These are phyloP conservation scores for Elmis aenea DNA, from an alignment of 2,888 invertebrate genomes.

Conservation along the genomic window DNA sequence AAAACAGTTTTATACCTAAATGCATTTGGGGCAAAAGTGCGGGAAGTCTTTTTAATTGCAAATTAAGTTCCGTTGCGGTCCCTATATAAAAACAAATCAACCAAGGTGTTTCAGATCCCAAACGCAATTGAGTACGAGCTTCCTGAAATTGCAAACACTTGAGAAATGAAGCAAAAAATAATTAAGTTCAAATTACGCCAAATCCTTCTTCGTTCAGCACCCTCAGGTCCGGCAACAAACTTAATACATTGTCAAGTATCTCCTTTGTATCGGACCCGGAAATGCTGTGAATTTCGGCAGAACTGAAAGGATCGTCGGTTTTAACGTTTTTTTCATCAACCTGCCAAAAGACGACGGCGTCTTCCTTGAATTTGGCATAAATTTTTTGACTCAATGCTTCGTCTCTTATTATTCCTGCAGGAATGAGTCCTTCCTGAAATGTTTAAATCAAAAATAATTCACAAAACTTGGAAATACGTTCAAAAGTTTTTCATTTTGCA, in stretches of 20 bases:
- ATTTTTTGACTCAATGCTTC: slow-evolving; percentile 48
- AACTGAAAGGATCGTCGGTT: slow-evolving; percentile 19
- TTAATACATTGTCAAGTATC: slow-evolving; percentile 54
- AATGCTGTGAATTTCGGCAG: slow-evolving; percentile 30
- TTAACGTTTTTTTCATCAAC: slow-evolving; percentile 26
- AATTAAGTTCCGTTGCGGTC: slow-evolving; percentile 48
- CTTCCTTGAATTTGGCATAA: slow-evolving; percentile 33
- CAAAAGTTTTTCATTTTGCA: too few relatives aligned
- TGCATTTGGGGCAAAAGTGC: slow-evolving; percentile 52
- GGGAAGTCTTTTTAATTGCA: slow-evolving; percentile 59
- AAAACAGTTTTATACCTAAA: slow-evolving; percentile 47
- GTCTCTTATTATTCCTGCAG: slow-evolving; percentile 49
- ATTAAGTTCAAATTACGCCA: slow-evolving; percentile 55
- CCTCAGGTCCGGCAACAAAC: slow-evolving; percentile 57
- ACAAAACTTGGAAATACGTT: too few relatives aligned
- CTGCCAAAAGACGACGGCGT: slow-evolving; percentile 42
- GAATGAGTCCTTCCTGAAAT: slow-evolving; percentile 48
- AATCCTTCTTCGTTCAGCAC: slow-evolving; percentile 55
- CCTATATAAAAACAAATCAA: slow-evolving; percentile 54
- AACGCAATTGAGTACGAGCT: slow-evolving; percentile 34
- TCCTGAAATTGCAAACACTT: slow-evolving; percentile 34
- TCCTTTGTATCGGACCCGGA: slow-evolving; percentile 49
- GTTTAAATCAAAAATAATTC: background rate
- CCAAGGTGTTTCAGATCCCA: slow-evolving; percentile 47
- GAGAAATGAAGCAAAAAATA: too few relatives aligned